A percentile compares a stretch with the other conserved stretches of the same genome.
These are phyloP conservation scores for Trissolcus basalis DNA, from an alignment of 1,140 invertebrate genomes.

Conservation along the genomic window DNA sequence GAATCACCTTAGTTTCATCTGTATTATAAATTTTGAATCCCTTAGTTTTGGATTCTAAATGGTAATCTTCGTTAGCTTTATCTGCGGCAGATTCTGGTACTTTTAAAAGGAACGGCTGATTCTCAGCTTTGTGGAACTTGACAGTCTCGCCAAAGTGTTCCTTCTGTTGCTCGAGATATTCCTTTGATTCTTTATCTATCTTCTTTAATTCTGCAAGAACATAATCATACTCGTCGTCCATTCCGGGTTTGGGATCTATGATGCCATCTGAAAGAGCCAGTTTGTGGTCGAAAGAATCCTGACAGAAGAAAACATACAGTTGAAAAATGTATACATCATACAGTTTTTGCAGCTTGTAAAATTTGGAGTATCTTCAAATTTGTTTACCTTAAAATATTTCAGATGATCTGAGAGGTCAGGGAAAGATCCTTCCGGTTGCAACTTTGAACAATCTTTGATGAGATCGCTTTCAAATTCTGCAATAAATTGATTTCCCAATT, in stretches of 20 bases:
- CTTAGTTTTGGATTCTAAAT: constrained; percentile 89
- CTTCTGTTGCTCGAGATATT: constrained; percentile 85
- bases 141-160: constrained; percentile 80
- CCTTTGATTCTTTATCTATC: constrained; percentile 83
- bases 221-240: constrained; percentile 92
- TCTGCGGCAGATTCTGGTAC: constrained; percentile 85
- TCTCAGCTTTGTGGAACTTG: constrained; percentile 88
- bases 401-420: constrained; percentile 85
- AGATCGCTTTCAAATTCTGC: constrained; percentile 75
- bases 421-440: constrained; percentile 81
- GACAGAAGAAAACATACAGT: constrained; percentile 39
- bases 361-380: too few species aligned
- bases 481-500: constrained; percentile 57
- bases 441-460: constrained; percentile 78
- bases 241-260: constrained; percentile 90
- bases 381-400: constrained; percentile 86
- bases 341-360: too few species aligned
- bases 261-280: constrained; percentile 89
- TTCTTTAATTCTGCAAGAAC: constrained; percentile 81
- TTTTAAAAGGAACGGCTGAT: constrained; percentile 95
- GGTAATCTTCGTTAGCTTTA: constrained; percentile 84
- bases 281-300: constrained; percentile 92
- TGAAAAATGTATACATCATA: too few species aligned
- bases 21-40: constrained; percentile 92
- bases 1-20: constrained; percentile 80